Evolutionary conservation across 2,888 invertebrate species (phyloP).

Genomic region (Caenorhabditis sp.): DNA sequence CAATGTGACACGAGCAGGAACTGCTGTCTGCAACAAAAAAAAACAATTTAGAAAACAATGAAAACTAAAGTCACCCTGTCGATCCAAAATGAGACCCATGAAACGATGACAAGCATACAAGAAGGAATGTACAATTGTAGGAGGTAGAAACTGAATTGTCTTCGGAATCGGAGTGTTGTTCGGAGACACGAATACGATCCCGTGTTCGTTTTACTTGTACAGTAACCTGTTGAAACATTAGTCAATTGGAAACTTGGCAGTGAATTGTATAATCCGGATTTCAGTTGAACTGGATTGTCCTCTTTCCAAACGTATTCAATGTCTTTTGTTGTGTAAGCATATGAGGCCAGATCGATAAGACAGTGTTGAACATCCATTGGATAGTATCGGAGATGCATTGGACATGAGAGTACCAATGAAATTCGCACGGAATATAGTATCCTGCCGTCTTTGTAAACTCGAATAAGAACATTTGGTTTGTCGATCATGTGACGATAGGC

Average conservation of each 20-base stretch:
- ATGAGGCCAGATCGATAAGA: slow-evolving; percentile 92
- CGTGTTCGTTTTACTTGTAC: slow-evolving; percentile 94
- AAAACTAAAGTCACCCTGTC: slow-evolving; percentile 28
- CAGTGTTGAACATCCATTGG: slow-evolving; percentile 94
- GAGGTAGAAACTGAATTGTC: slow-evolving; percentile 98
- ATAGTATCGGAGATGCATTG: slow-evolving; percentile 86
- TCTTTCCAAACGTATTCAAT: slow-evolving; percentile 91
- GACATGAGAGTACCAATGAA: slow-evolving; percentile 91
- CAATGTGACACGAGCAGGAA: slow-evolving; percentile 73
- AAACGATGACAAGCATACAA: slow-evolving; percentile 75
- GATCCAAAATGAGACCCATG: slow-evolving; percentile 68
- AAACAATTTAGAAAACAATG: no score
- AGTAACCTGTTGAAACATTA: slow-evolving; percentile 91
- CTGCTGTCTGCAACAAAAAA: slow-evolving; percentile 27
- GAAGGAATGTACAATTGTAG: slow-evolving; percentile 99
- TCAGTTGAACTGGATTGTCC: slow-evolving; percentile 88
- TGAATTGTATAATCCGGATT: slow-evolving; percentile 74
- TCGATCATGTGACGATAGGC: slow-evolving; percentile 78
- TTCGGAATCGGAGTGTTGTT: slow-evolving; percentile 92
- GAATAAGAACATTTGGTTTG: slow-evolving; percentile 83
- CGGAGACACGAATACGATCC: slow-evolving; percentile 95
- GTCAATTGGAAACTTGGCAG: slow-evolving; percentile 87
- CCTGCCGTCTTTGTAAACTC: slow-evolving; percentile 80
- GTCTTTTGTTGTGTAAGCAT: slow-evolving; percentile 96
- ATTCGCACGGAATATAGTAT: slow-evolving; percentile 77